Evolutionary conservation across 2,797 vertebrate genomes (phyloP).

Genomic region (Crenuchus spilurus): DNA sequence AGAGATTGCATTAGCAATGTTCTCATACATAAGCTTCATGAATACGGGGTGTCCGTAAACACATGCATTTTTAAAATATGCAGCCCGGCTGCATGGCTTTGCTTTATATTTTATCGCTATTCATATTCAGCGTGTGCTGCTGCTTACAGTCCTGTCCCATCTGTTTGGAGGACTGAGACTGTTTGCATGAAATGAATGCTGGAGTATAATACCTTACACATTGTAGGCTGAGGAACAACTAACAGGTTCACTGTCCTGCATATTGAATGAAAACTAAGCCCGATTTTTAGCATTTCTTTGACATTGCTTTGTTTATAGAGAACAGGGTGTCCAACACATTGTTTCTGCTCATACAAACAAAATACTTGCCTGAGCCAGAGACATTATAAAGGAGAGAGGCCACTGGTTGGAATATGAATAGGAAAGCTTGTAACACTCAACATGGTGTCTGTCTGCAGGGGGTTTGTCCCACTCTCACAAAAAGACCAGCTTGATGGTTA

Average conservation of each 20-base stretch:
- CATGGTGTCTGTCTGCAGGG: no score
- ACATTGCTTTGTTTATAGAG: slow-evolving; percentile 60
- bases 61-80: neutral
- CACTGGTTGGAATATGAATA: no score
- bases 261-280: no score
- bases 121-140: neutral
- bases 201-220: neutral
- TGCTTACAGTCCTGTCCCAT: neutral
- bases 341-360: neutral
- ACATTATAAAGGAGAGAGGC: no score
- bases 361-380: no score
- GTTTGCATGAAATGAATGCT: neutral
- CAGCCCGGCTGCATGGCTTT: neutral
- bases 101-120: neutral
- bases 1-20: neutral
- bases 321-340: neutral
- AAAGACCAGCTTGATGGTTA: no score
- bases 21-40: neutral
- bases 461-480: no score
- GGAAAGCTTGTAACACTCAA: no score
- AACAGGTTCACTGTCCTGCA: slow-evolving; percentile 58
- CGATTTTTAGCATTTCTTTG: slow-evolving; percentile 53
- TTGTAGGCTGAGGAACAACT: neutral
- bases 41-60: neutral
- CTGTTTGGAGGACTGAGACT: neutral